Conservation (phyloP, 2,888 invertebrate genomes). For the Parascotia fuliginaria region DNA sequence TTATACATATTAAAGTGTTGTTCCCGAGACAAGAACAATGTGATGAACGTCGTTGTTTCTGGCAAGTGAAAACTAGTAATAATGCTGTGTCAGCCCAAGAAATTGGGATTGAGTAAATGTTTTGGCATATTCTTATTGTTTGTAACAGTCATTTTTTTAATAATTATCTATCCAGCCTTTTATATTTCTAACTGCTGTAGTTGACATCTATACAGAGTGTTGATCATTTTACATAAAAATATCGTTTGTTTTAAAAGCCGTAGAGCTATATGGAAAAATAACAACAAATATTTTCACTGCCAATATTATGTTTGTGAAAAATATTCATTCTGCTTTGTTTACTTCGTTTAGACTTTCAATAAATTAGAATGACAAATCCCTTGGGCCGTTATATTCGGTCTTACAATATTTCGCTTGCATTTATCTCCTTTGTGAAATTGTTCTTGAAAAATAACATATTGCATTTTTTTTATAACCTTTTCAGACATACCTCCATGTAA, state of each 20-base stretch:
- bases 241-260: slow-evolving; percentile 1
- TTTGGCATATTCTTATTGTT: neutral
- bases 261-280: neutral
- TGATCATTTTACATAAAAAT: slow-evolving; percentile 1
- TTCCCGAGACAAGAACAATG: too few species aligned
- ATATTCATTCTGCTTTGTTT: neutral
- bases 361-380: slow-evolving; percentile 9
- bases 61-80: too few species aligned
- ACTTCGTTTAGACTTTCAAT: slow-evolving; percentile 1
- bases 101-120: too few species aligned
- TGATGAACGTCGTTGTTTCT: too few species aligned
- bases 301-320: neutral
- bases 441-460: too few species aligned
- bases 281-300: neutral
- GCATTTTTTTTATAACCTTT: too few species aligned
- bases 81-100: too few species aligned
- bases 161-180: neutral
- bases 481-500: too few species aligned
- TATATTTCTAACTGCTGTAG: neutral
- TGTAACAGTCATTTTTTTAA: neutral
- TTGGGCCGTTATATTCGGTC: neutral
- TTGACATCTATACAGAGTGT: neutral
- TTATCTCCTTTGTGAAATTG: too few species aligned
- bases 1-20: too few species aligned
- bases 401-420: neutral